Base-by-base conservation (phyloP, 2,888 invertebrate species). In the Cyclophora albipunctata region DNA sequence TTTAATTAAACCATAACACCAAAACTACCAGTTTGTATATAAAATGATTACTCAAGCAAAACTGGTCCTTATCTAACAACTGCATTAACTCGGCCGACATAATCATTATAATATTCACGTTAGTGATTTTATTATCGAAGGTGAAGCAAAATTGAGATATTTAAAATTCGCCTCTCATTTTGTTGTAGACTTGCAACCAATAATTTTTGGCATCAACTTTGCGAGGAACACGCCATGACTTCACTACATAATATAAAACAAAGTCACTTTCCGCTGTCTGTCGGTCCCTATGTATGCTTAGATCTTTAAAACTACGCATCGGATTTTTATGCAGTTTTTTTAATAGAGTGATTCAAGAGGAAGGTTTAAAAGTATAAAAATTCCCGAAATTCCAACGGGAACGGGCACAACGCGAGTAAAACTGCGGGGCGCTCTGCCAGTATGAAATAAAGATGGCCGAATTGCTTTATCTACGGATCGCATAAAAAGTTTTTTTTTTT, bases 171-270 rank as follows among this genome's bases (percentile, higher is more conserved):
- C 68, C 59, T 64, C 69, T 62, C 71, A 75, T 77, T 78, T 75
- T 75, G 71, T 67, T 67, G 61, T 64, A 64, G 65, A 67, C 60
- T 68, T 59, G 69, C 68, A 73, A 70, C 79, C 77, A 80, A 84
- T 84, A 83, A 78, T 81, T 81, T 82, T 81, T 79, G 74, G 81
- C 81, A 83, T 81, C 81, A 70, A 65, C 67, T 76, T 78, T 78
- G 79, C 75, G 83, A 84, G 87, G 83, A 75, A 63, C 64, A 67
- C 37, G 71, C 71, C 70, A 78, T 37, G 73, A 72, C 73, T 74
- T 64, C 78, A 76, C 78, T 69, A 20, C 20, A 20, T 20, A 20
- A 20, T 20, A 20, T 20, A 20, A 20, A 20, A 20, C 20, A 20
- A 20, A 20, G 20, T 20, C 20, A 2, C 20, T 20, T 20, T 20